Evolutionary conservation across 2,797 vertebrate species (phyloP).

Genomic region (Australoheros facetus): DNA sequence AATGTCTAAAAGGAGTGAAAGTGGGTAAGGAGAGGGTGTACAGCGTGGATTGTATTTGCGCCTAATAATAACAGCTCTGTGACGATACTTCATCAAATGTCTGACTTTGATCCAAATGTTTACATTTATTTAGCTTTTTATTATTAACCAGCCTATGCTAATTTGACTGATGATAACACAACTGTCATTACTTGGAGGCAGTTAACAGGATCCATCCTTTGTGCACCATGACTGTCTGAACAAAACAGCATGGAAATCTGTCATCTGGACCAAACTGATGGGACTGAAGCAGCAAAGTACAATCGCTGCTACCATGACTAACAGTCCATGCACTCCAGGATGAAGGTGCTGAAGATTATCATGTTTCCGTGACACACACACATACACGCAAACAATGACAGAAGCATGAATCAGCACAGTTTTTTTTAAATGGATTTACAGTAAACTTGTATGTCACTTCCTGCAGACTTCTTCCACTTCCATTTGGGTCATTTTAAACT

Average conservation of each 20-base stretch:
- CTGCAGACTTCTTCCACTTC: background rate
- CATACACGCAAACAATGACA: conserved; percentile 17
- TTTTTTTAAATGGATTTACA: conserved; percentile 18
- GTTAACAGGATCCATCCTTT: background rate
- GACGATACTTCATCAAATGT: too few species aligned
- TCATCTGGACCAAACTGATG: background rate
- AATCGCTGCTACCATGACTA: background rate
- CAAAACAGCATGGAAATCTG: background rate
- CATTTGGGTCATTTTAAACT: conserved; percentile 18
- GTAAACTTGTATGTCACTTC: conserved; percentile 29
- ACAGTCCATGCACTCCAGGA: background rate
- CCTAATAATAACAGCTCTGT: background rate
- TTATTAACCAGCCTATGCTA: background rate
- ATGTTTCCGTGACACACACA: background rate
- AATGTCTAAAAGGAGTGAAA: background rate
- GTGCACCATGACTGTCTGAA: background rate
- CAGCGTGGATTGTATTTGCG: background rate
- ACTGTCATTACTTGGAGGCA: background rate
- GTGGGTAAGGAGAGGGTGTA: background rate
- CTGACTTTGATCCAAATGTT: background rate
- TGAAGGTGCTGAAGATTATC: fast-evolving
- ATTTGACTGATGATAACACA: background rate
- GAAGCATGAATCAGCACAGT: conserved; percentile 11
- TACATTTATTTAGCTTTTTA: background rate
- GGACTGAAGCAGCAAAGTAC: background rate